Percentiles rank a stretch among this genome's conserved stretches.
Evolutionary conservation across 2,888 invertebrate genomes (phyloP).

Genomic region (Sinopyrophorus schimmeli): DNA sequence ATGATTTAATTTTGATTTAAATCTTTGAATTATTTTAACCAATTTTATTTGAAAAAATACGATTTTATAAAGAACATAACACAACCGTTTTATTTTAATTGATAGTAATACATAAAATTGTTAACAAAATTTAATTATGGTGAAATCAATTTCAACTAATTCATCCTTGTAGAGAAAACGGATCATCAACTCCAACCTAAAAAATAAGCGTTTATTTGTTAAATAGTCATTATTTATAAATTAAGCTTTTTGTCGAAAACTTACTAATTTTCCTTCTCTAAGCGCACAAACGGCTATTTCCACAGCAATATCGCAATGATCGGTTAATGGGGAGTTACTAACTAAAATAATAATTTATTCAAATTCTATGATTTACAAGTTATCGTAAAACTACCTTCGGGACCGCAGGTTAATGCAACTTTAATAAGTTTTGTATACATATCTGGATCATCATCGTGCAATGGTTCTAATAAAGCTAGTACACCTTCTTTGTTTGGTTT

Average conservation of each 20-base stretch:
- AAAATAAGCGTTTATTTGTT: not conserved
- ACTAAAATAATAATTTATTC: no score
- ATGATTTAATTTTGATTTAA: no score
- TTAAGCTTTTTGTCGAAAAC: not conserved
- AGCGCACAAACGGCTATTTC: slow-evolving; percentile 13
- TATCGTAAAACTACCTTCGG: slow-evolving; percentile 43
- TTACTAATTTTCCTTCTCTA: slow-evolving; percentile 19
- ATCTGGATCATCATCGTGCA: slow-evolving; percentile 49
- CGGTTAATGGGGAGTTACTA: slow-evolving; percentile 4
- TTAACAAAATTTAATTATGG: no score
- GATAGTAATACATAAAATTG: not conserved
- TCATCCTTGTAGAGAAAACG: slow-evolving; percentile 7
- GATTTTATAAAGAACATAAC: no score
- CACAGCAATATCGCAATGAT: slow-evolving; percentile 22
- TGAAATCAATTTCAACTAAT: not conserved
- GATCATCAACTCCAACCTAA: slow-evolving; percentile 17
- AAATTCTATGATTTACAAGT: not conserved
- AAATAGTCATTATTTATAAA: not conserved
- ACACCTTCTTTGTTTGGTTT: slow-evolving; percentile 42
- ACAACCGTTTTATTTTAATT: no score
- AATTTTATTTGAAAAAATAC: no score
- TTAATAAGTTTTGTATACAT: slow-evolving; percentile 52
- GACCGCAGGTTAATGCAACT: slow-evolving; percentile 53
- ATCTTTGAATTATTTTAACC: no score
- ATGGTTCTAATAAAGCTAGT: slow-evolving; percentile 47